phyloP scores from a whole-genome alignment of 2,113 vertebrate genomes.

The Neolamprologus kungweensis region DNA sequence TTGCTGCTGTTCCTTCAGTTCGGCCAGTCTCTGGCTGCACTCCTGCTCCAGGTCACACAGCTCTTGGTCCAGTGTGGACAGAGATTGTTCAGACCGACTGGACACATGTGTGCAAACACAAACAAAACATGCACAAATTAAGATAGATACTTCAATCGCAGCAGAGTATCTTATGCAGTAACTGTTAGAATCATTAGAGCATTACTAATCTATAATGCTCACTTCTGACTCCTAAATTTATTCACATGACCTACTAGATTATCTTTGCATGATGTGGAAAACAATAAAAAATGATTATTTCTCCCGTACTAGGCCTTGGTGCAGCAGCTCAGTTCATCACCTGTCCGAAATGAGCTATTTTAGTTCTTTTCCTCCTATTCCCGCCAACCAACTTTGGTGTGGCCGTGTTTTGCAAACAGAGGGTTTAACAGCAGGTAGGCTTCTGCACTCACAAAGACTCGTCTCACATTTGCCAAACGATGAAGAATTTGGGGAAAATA shows the following conservation, averaged over 20 bases:
- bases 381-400: accelerated
- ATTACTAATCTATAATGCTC: neutral
- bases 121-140: neutral
- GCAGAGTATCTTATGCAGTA: neutral
- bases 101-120: slow-evolving; percentile 20
- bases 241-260: neutral
- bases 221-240: neutral
- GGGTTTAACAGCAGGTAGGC: neutral
- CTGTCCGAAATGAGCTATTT: neutral
- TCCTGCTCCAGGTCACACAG: slow-evolving; percentile 82
- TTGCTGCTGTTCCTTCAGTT: slow-evolving; percentile 91
- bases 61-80: slow-evolving; percentile 82
- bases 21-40: slow-evolving; percentile 78
- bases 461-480: neutral
- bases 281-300: neutral
- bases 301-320: accelerated
- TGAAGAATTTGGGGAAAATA: neutral
- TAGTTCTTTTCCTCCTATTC: neutral
- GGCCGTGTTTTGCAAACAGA: accelerated
- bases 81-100: slow-evolving; percentile 80
- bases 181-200: neutral
- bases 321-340: accelerated
- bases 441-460: neutral
- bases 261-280: neutral
- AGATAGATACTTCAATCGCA: neutral